These are phyloP conservation scores for Andrena dorsata DNA, from an alignment of 2,888 invertebrate genomes.

Conservation along the genomic window DNA sequence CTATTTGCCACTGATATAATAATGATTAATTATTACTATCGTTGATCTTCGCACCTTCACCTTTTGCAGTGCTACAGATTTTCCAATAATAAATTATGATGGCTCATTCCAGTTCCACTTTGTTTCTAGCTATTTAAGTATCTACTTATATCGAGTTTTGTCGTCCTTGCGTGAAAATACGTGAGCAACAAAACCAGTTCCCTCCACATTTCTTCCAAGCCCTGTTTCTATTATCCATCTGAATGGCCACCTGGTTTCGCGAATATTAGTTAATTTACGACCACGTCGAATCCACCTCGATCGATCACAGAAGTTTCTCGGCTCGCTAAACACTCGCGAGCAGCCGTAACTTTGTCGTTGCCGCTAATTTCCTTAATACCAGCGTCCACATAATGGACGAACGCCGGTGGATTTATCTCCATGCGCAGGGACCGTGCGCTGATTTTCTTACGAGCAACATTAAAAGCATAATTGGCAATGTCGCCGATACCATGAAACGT, in stretches of 20 bases:
- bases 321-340: constrained; percentile 1
- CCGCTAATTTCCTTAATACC: background rate
- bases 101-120: too few relatives aligned
- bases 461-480: constrained; percentile 47
- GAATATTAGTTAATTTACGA: background rate
- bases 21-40: too few relatives aligned
- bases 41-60: too few relatives aligned
- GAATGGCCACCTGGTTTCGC: background rate
- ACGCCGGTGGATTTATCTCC: constrained; percentile 4
- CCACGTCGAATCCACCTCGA: background rate
- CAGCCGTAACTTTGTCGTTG: background rate
- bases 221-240: too few relatives aligned
- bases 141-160: too few relatives aligned
- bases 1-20: too few relatives aligned
- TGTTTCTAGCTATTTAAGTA: too few relatives aligned
- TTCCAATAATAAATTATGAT: too few relatives aligned
- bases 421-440: background rate
- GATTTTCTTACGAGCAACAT: background rate
- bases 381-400: background rate
- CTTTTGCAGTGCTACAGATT: too few relatives aligned
- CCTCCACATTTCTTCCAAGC: too few relatives aligned
- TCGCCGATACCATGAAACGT: constrained; percentile 42
- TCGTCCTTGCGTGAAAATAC: too few relatives aligned
- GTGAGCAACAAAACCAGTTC: too few relatives aligned
- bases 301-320: background rate